Evolutionary conservation across 1,140 invertebrate species (phyloP).

Genomic region (Centruroides vittatus): DNA sequence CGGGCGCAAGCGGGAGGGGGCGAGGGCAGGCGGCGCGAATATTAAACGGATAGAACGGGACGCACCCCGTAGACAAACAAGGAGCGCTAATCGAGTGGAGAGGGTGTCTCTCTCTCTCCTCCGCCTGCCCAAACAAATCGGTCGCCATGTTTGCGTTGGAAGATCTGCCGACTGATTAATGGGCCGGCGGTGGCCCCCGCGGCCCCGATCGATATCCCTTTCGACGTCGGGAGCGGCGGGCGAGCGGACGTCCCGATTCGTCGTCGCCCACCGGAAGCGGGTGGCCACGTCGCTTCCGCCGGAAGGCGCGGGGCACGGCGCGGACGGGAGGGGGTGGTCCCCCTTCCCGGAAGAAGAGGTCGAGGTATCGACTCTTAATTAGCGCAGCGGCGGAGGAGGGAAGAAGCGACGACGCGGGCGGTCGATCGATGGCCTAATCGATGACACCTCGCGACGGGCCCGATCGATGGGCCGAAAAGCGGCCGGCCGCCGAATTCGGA

Average conservation of each 20-base stretch:
- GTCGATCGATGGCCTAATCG: not conserved
- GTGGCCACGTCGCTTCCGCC: no score
- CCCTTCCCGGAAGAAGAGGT: not conserved
- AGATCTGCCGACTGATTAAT: no score
- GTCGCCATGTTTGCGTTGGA: no score
- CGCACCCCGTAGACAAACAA: no score
- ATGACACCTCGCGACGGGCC: not conserved
- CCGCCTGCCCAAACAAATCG: no score
- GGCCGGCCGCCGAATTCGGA: not conserved
- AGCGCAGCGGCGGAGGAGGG: not conserved
- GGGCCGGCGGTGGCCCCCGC: no score
- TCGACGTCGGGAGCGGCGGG: no score
- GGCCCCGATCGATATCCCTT: no score
- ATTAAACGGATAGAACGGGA: not conserved
- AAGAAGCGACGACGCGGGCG: not conserved
- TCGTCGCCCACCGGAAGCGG: no score
- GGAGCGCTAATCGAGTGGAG: no score
- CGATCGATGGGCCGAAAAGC: not conserved
- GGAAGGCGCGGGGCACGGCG: not conserved
- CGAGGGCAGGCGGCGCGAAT: not conserved
- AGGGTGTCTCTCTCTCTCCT: no score
- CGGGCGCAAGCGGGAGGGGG: not conserved
- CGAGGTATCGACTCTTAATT: not conserved
- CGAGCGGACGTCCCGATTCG: no score
- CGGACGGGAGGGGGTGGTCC: not conserved